These are phyloP conservation scores for Salvator merianae DNA, from an alignment of 2,113 vertebrate genomes.

Conservation along the genomic window DNA sequence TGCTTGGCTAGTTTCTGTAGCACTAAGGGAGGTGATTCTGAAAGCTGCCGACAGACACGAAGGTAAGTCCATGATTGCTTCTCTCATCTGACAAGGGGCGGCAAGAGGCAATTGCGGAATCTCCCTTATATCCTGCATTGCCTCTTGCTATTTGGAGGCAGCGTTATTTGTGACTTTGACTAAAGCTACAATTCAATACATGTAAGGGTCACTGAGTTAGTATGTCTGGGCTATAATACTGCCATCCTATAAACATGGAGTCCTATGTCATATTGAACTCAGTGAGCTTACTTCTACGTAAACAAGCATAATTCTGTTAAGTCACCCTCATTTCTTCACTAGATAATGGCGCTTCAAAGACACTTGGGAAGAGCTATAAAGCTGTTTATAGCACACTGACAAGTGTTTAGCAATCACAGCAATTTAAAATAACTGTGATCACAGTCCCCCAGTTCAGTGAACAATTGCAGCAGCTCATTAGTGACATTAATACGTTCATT, in stretches of 20 bases:
- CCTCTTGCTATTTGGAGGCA: no score
- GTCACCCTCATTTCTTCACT: neutral
- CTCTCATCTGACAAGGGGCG: no score
- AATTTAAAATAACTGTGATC: slow-evolving; percentile 1
- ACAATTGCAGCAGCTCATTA: neutral
- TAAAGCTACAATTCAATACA: no score
- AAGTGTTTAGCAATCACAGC: neutral
- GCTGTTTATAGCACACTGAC: neutral
- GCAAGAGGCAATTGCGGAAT: no score
- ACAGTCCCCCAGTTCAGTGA: neutral
- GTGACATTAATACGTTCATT: neutral
- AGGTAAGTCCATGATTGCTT: no score
- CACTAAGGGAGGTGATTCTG: no score
- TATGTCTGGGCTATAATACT: neutral
- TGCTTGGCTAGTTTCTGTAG: no score
- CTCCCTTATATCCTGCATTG: no score
- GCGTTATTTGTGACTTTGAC: neutral
- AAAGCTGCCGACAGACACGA: no score
- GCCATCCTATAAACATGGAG: neutral
- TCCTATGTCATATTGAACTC: neutral
- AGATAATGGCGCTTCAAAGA: neutral
- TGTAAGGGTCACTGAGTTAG: no score
- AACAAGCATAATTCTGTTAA: no score
- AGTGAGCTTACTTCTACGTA: neutral
- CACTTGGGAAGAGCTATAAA: neutral